Base-by-base conservation (phyloP, 2,888 invertebrate species). In the Agrotis segetum region DNA sequence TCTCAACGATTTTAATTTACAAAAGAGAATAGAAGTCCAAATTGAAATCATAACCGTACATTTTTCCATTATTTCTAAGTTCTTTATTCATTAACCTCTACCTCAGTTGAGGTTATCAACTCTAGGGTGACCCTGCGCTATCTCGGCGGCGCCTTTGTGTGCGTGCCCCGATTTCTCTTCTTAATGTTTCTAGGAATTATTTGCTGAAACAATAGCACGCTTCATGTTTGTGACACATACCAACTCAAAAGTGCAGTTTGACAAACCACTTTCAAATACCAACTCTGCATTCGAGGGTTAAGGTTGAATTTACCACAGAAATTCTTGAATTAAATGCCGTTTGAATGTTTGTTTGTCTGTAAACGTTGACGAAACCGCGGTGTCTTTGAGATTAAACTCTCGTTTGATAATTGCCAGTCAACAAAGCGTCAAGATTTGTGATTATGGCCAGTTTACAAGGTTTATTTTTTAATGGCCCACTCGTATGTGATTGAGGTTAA, bases 131-230 rank as follows among this genome's bases (percentile, higher is more conserved):
- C 89, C 89, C 85, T 85, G 85, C 86, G 83, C 83, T 90, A 92
- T 92, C 88, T 88, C 83, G 66, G 88, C 92, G 92, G 91, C 87
- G 85, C 88, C 91, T 94, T 92, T 91, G 92, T 91, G 79, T 88
- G 87, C 82, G 83, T 78, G 88, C 87, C 89, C 93, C 93, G 95
- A 95, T 95, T 96, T 94, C 94, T 92, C 89, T 87, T 88, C 89
- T 88, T 86, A 87, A 91, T 88, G 91, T 92, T 94, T 95, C 96
- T 90, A 87, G 89, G 95, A 94, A 95, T 91, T 95, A 96, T 96
- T 96, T 95, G 93, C 94, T 94, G 91, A 94, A 95, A 95, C 95
- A 95, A 96, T 94, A 95, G 90, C 92, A 91, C 90, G 88, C 88
- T 93, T 91, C 87, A 89, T 90, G 88, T 93, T 91, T 92, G 90